Base-by-base conservation (phyloP, 2,113 vertebrate species). In the Athene noctua region DNA sequence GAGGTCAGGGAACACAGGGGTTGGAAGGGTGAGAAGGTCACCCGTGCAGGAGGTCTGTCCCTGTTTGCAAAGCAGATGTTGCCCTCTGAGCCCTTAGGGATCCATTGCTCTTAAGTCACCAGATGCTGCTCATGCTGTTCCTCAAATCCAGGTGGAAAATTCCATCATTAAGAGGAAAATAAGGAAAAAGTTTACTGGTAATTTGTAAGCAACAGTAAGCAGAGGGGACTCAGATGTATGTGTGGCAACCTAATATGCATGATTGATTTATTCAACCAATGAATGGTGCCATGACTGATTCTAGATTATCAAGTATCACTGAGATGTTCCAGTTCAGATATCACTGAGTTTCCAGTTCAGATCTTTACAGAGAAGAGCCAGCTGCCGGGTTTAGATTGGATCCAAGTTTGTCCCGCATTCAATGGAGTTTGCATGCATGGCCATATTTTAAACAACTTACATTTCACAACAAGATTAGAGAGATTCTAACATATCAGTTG, bases 11-110 rank as follows among this genome's bases (percentile, higher is more conserved):
- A 93, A 73, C 44, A 72, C 0, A 0, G 59, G 42, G 75, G 88
- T 94, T 94, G 86, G 26, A 88, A 44, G 25, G 90, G 96, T 95
- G 90, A 96, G 63, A 34, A 96, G 96, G 96, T 95, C 96, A 95
- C 65, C 40, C 10, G 0, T 34, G 25, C 86, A 95, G 82, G 75
- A 80, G 68, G 89, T 91, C 90, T 91, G 44, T 80, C 55, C 86
- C 67, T 88, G 55, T 78, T 93, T 92, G 68, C 30, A 80, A 80
- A 92, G 72, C 94, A 93, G 96, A 95, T 94, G 80, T 94, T 88
- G 90, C 88, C 83, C 90, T 96, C 67, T 83, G 42, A 94, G 75
- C 72, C 80, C 13, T 3, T 88, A 66, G 70, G 72, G 55, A 88
- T 93, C 72, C 87, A 71, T 88, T 74, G 58, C 47, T 96, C 61